Percentiles rank a stretch among this genome's conserved stretches.
Conservation (phyloP, 2,113 vertebrate genomes). For the Tympanuchus pallidicinctus region DNA sequence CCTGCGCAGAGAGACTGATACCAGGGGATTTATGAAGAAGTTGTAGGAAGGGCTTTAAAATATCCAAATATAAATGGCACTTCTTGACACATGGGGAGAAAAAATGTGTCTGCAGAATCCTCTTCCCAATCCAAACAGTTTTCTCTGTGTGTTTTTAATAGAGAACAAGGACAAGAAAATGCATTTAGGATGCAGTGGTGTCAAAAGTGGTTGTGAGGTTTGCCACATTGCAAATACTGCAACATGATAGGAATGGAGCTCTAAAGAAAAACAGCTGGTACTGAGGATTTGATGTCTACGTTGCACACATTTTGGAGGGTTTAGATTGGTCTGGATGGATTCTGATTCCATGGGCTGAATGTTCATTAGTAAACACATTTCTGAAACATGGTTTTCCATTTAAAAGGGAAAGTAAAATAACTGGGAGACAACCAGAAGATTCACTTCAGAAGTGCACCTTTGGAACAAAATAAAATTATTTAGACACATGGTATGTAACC, state of each 20-base stretch:
- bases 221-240: not conserved
- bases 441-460: constrained; percentile 9
- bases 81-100: not conserved
- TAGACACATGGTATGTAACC: not conserved
- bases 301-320: not conserved
- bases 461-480: not conserved
- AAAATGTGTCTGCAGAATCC: not conserved
- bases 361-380: not conserved
- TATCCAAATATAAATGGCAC: not conserved
- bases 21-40: not conserved
- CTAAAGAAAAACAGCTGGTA: not conserved
- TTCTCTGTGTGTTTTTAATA: not conserved
- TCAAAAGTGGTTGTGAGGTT: not conserved
- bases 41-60: not conserved
- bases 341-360: not conserved
- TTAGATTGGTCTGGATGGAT: not conserved
- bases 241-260: not conserved
- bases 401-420: constrained; percentile 20
- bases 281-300: not conserved
- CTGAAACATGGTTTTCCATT: not conserved
- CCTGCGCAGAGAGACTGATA: not conserved
- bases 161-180: not conserved
- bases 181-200: not conserved
- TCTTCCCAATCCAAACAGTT: not conserved
- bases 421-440: not conserved